A percentile compares a stretch with the other conserved stretches of the same genome.
These are phyloP conservation scores for Apostichopus californicus DNA, from an alignment of 35 echinoderm and acorn worm species.

Conservation along the genomic window DNA sequence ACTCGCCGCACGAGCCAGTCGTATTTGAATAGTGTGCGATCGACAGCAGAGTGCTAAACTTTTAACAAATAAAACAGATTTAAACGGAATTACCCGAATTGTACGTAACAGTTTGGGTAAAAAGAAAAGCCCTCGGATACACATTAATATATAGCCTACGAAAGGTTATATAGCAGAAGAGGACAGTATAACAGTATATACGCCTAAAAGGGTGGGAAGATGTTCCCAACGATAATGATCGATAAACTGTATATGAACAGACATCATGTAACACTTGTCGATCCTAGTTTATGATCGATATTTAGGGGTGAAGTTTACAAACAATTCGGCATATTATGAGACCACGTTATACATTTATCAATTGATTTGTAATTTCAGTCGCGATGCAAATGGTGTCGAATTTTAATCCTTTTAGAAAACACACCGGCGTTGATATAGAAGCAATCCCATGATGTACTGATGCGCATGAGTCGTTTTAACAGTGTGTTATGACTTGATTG, in stretches of 20 bases:
- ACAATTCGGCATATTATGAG: not conserved
- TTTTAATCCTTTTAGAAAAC: not conserved
- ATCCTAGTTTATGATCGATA: not conserved
- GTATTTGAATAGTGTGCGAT: conserved; percentile 27
- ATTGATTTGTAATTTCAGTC: not conserved
- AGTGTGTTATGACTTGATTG: not conserved
- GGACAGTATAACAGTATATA: too few species aligned
- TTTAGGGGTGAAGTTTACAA: not conserved
- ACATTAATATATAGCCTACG: not conserved
- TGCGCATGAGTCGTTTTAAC: too few species aligned
- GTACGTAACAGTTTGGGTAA: not conserved
- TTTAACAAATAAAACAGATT: conserved; percentile 49
- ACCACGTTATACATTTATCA: not conserved
- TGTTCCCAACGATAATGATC: not conserved
- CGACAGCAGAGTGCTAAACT: not conserved
- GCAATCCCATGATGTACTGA: too few species aligned
- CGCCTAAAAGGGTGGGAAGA: not conserved
- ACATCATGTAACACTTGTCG: too few species aligned
- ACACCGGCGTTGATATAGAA: too few species aligned
- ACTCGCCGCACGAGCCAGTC: conserved; percentile 10
- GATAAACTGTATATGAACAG: not conserved
- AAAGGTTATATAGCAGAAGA: too few species aligned
- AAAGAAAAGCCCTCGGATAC: not conserved
- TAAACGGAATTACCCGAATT: conserved; percentile 19
- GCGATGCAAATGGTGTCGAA: not conserved